Percentiles rank a stretch among this genome's conserved stretches.
Evolutionary conservation across 2,888 invertebrate species (phyloP).

Genomic region (Scelioninae gen. 2): DNA sequence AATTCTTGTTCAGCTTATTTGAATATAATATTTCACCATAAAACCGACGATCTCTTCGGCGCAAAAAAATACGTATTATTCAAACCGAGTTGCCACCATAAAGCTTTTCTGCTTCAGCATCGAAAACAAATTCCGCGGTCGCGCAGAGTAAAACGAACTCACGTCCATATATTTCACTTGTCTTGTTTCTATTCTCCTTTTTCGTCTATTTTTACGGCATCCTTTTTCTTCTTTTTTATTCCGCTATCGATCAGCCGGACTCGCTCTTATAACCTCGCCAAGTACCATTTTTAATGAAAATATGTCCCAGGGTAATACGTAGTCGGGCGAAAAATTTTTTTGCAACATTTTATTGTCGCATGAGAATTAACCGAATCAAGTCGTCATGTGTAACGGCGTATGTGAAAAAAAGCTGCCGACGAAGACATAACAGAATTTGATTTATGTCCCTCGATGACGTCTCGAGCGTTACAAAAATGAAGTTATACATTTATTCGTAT

Average conservation of each 20-base stretch:
- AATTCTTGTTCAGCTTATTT: slow-evolving; percentile 39
- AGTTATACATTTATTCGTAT: slow-evolving; percentile 17
- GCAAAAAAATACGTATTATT: slow-evolving; percentile 37
- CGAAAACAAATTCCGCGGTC: slow-evolving; percentile 60
- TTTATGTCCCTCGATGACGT: slow-evolving; percentile 22
- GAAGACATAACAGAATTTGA: slow-evolving; percentile 33
- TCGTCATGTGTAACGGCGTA: slow-evolving; percentile 31
- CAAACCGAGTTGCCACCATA: slow-evolving; percentile 50
- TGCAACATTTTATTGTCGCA: slow-evolving; percentile 7
- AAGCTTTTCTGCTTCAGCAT: slow-evolving; percentile 59
- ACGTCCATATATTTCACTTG: slow-evolving; percentile 56
- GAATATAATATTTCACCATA: slow-evolving; percentile 36
- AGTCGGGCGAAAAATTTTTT: slow-evolving; percentile 18
- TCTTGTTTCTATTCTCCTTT: slow-evolving; percentile 48
- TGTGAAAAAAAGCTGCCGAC: slow-evolving; percentile 36
- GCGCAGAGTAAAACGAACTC: slow-evolving; percentile 51
- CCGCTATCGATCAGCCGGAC: slow-evolving; percentile 37
- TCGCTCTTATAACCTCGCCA: slow-evolving; percentile 26
- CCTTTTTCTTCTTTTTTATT: slow-evolving; percentile 22
- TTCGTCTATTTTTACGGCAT: slow-evolving; percentile 29
- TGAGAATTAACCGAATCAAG: slow-evolving; percentile 28
- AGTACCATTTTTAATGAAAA: slow-evolving; percentile 45
- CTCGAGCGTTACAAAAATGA: slow-evolving; percentile 18
- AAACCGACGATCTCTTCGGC: slow-evolving; percentile 6
- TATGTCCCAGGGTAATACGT: slow-evolving; percentile 25